phyloP scores from a whole-genome alignment of 2,113 vertebrate species.

The Onychostruthus taczanowskii region DNA sequence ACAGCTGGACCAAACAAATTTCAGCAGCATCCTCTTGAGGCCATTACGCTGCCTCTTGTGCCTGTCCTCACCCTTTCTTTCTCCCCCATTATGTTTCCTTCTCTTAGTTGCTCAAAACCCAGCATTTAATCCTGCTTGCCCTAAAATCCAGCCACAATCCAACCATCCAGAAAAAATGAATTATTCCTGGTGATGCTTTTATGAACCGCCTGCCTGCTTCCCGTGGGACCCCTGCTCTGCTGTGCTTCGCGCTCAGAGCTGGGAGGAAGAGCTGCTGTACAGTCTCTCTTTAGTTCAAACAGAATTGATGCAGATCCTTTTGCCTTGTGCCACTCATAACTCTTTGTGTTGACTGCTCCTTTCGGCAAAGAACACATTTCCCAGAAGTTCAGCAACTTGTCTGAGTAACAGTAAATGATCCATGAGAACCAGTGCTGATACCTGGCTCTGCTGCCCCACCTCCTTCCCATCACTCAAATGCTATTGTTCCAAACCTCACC shows the following conservation, averaged over 20 bases:
- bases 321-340: neutral
- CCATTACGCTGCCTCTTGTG: neutral
- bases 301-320: neutral
- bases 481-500: neutral
- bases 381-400: neutral
- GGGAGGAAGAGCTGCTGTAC: neutral
- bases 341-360: neutral
- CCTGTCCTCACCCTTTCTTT: neutral
- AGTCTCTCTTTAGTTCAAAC: neutral
- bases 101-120: neutral
- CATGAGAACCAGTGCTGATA: neutral
- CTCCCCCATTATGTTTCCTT: neutral
- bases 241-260: neutral
- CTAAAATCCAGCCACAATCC: neutral
- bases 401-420: neutral
- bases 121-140: neutral
- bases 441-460: neutral
- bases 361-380: neutral
- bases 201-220: neutral
- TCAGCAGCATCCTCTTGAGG: neutral
- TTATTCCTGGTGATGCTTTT: neutral
- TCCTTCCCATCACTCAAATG: neutral
- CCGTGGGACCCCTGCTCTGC: neutral
- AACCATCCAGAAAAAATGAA: neutral
- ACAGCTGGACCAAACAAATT: neutral